Base-by-base conservation (phyloP, 2,888 invertebrate genomes). In the Caenorhabditis zanzibari region DNA sequence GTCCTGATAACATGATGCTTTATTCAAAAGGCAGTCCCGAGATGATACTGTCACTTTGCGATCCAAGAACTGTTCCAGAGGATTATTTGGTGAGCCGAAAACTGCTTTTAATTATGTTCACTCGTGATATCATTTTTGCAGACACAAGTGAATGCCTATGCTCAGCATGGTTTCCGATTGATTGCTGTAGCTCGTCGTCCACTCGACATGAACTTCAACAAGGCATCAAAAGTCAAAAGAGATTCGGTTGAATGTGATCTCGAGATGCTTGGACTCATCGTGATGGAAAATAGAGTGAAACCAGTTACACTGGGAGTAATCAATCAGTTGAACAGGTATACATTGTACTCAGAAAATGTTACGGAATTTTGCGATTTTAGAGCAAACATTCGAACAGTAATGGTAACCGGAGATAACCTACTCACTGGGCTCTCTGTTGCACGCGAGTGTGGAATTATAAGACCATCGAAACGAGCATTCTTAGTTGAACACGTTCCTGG, bases 331-430 rank as follows among this genome's bases (percentile, higher is more conserved):
- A 90, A 89, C 68, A 72, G 85, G 88, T 87, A 63, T 24, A 28
- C 4, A 14, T 16, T 28, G 4, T 1, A 28, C 22, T 56, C 58
- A 14, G 16, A 9, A 32, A 58, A 35, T 59, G 7, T 9, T 5
- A 6, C 5, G 4, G 7, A n/a, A 28, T 9, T 66, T 56, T 32
- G 10, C 12, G 28, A 28, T 63, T 82, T 56, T 63, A 90, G 95
- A n/a, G 98, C 99, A 0, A 95, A 95, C 89, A 96, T 99, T 49
- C 92, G 93, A 16, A 89, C 90, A 7, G 88, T 92, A 5, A 99
- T 99, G 98, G 96, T 98, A 9, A 99, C 98, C 32, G 98, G 94
- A 72, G 97, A 97, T 93, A 97, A 97, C 93, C 95, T 97, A 92
- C 95, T 96, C 94, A 97, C 97, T 1, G 97, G 97, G 0, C 94